Base-by-base conservation (phyloP, 2,888 invertebrate genomes). In the Apoda limacodes region DNA sequence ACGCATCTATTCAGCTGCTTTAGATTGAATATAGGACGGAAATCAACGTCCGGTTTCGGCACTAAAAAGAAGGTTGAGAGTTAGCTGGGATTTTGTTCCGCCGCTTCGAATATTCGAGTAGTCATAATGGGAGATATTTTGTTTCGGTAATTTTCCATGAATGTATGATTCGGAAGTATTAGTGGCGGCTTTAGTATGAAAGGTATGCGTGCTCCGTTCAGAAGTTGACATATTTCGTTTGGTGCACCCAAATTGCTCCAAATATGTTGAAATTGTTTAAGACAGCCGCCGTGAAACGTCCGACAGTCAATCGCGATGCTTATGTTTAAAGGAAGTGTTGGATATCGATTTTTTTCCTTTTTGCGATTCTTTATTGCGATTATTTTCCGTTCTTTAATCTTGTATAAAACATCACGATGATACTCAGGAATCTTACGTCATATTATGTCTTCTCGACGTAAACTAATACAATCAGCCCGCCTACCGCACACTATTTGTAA, bases 1-100 rank as follows among this genome's bases (percentile, higher is more conserved):
- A 43, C 33, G 17, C 34, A 43, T 5, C 20, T 17, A 30, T 43
- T 45, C n/a, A 43, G 19, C 5, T 11, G 27, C n/a, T n/a, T n/a
- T n/a, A n/a, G n/a, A n/a, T n/a, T n/a, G n/a, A n/a, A n/a, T n/a
- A n/a, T n/a, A n/a, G n/a, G n/a, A n/a, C n/a, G n/a, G n/a, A n/a
- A n/a, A n/a, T n/a, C n/a, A n/a, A n/a, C n/a, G n/a, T n/a, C n/a
- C n/a, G n/a, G n/a, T n/a, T n/a, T n/a, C n/a, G n/a, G n/a, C n/a
- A n/a, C n/a, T n/a, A n/a, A n/a, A n/a, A n/a, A n/a, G n/a, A n/a
- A n/a, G n/a, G n/a, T n/a, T n/a, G n/a, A n/a, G n/a, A n/a, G n/a
- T n/a, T 21, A 40, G 12, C 40, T 40, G 14, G 35, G 30, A n/a
- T 15, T 17, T 6, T 12, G 4, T 5, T 36, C 34, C 3, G 39